phyloP scores from a whole-genome alignment of 2,888 invertebrate species.

The Unio delphinus region DNA sequence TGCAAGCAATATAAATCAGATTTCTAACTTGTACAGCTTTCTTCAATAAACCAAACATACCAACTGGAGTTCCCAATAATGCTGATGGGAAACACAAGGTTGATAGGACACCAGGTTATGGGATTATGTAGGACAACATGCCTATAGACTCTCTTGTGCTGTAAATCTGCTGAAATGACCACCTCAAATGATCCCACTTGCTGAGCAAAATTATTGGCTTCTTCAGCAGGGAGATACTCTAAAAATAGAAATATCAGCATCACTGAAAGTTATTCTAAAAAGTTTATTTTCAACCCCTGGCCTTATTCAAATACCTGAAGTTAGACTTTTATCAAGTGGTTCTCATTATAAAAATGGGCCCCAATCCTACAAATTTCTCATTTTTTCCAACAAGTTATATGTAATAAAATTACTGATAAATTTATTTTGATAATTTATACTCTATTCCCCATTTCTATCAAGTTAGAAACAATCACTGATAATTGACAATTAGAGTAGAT shows the following conservation, averaged over 20 bases:
- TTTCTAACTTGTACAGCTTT: too few relatives aligned
- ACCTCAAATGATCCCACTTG: constrained; percentile 67
- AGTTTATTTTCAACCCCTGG: background rate
- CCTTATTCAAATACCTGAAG: background rate
- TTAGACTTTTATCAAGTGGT: background rate
- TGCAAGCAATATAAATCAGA: too few relatives aligned
- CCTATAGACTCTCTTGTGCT: constrained; percentile 47
- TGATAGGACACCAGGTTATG: constrained; percentile 62
- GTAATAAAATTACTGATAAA: too few relatives aligned
- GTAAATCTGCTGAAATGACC: constrained; percentile 27
- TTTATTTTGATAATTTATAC: too few relatives aligned
- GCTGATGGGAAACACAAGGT: constrained; percentile 50
- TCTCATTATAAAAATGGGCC: too few relatives aligned
- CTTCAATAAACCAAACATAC: constrained; percentile 31
- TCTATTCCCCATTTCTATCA: too few relatives aligned
- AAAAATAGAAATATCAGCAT: constrained; percentile 18
- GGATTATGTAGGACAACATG: constrained; percentile 59
- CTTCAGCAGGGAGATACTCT: constrained; percentile 54
- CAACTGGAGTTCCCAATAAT: constrained; percentile 65
- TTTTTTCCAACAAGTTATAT: too few relatives aligned
- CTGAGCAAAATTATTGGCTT: constrained; percentile 61
- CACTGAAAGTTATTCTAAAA: background rate
- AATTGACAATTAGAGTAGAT: too few relatives aligned
- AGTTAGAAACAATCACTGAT: too few relatives aligned
- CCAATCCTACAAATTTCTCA: too few relatives aligned